phyloP scores from a whole-genome alignment of 1,140 invertebrate species.

The Lepidurus packardi region DNA sequence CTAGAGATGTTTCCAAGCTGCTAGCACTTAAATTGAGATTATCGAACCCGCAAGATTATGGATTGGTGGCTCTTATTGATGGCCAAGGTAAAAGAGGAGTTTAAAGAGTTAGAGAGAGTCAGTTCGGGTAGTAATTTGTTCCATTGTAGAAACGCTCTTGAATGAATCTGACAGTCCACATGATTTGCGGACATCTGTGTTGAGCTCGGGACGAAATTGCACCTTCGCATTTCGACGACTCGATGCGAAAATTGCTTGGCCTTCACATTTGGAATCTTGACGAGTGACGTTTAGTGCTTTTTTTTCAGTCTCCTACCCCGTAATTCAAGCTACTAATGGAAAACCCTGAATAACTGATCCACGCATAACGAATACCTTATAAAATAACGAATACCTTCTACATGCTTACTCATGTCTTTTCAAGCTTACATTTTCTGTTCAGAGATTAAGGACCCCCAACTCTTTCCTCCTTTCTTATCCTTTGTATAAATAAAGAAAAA shows the following conservation, averaged over 20 bases:
- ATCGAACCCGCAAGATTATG: constrained; percentile 93
- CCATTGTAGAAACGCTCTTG: constrained; percentile 27
- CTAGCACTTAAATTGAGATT: constrained; percentile 87
- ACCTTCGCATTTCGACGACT: constrained; percentile 90
- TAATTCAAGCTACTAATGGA: constrained; percentile 7
- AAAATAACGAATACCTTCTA: too few relatives aligned
- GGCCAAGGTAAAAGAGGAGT: constrained; percentile 62
- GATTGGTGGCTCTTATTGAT: constrained; percentile 81
- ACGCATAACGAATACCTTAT: not conserved
- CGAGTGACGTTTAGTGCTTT: not conserved
- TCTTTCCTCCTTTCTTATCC: not conserved
- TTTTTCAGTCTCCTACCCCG: not conserved
- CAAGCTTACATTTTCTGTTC: not conserved
- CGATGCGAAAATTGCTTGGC: constrained; percentile 95
- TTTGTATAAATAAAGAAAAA: constrained; percentile 18
- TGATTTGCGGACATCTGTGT: constrained; percentile 54
- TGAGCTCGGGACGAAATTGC: constrained; percentile 76
- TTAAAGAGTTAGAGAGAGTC: not conserved
- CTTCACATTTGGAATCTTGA: constrained; percentile 43
- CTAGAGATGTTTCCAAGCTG: constrained; percentile 82
- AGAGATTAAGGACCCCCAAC: not conserved
- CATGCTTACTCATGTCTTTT: not conserved
- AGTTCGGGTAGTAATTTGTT: not conserved
- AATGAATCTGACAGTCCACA: constrained; percentile 34
- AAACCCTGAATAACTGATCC: not conserved